Percentiles rank a stretch among this genome's conserved stretches.
phyloP scores from a whole-genome alignment of 2,797 vertebrate genomes.

The Sebastes vulpes region DNA sequence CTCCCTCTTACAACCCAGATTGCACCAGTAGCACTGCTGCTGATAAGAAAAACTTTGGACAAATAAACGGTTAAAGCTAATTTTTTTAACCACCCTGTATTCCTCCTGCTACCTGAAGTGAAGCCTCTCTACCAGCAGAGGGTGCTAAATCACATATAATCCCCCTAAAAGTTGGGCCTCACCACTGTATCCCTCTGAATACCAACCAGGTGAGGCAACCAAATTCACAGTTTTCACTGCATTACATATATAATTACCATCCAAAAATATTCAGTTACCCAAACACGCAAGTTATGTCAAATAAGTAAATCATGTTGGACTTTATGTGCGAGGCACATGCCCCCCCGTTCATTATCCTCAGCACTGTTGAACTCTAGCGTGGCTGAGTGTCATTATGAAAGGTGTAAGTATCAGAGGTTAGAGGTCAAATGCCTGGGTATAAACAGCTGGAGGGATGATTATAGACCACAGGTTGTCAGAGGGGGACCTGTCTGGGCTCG shows the following conservation, averaged over 20 bases:
- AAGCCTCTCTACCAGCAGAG: conserved; percentile 56
- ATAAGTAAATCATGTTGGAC: conserved; percentile 21
- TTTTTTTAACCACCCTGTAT: neutral
- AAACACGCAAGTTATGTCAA: neutral
- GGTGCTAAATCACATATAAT: conserved; percentile 45
- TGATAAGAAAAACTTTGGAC: neutral
- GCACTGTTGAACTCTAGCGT: conserved; percentile 47
- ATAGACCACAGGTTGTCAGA: conserved; percentile 31
- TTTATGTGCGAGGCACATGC: conserved; percentile 7
- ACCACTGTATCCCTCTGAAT: neutral
- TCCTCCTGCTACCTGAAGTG: neutral
- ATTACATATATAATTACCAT: neutral
- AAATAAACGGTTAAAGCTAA: neutral
- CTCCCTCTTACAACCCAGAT: neutral
- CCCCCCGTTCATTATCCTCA: conserved; percentile 2
- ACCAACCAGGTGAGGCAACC: neutral
- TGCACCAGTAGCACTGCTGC: neutral
- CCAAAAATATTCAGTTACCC: neutral
- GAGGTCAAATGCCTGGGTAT: conserved; percentile 63
- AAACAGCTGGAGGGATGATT: conserved; percentile 74
- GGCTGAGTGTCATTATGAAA: conserved; percentile 61
- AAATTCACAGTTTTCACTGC: neutral
- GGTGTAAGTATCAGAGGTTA: conserved; percentile 64
- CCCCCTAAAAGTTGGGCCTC: neutral
- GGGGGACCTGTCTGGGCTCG: conserved; percentile 57